Evolutionary conservation across 2,113 vertebrate genomes (phyloP).

Genomic region (Tonatia bakeri): DNA sequence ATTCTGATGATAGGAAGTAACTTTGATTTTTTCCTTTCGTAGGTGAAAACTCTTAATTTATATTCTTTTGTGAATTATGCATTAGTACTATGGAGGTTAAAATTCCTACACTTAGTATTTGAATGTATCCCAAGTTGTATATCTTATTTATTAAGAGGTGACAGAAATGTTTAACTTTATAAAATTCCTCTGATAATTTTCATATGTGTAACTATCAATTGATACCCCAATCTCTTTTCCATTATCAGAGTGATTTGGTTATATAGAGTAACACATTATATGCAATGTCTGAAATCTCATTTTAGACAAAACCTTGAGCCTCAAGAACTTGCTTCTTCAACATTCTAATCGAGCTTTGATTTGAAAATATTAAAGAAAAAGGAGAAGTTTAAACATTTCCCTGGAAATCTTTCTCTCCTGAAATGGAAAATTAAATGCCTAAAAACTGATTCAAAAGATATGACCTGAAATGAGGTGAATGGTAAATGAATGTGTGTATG

Average conservation of each 20-base stretch:
- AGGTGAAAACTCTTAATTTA: not conserved
- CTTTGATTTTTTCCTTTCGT: not conserved
- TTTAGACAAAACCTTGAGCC: not conserved
- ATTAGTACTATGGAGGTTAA: not conserved
- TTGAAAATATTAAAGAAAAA: slow-evolving; percentile 11
- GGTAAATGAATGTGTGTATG: not conserved
- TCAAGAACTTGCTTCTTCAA: not conserved
- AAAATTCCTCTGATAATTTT: not conserved
- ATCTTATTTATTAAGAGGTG: not conserved
- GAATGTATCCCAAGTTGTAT: not conserved
- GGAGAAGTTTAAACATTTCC: not conserved
- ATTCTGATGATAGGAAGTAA: not conserved
- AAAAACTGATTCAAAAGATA: not conserved
- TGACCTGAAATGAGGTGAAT: not conserved
- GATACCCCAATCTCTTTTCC: not conserved
- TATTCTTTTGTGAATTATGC: not conserved
- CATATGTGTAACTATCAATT: not conserved
- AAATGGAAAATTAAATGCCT: not conserved
- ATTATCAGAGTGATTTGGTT: slow-evolving; percentile 11
- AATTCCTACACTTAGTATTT: not conserved
- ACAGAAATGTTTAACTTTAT: not conserved
- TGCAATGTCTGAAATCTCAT: not conserved
- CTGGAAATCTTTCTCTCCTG: not conserved
- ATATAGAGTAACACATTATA: not conserved
- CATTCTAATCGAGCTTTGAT: not conserved